Base-by-base conservation (phyloP, 2,797 vertebrate genomes). In the Pangasius mekongensis region DNA sequence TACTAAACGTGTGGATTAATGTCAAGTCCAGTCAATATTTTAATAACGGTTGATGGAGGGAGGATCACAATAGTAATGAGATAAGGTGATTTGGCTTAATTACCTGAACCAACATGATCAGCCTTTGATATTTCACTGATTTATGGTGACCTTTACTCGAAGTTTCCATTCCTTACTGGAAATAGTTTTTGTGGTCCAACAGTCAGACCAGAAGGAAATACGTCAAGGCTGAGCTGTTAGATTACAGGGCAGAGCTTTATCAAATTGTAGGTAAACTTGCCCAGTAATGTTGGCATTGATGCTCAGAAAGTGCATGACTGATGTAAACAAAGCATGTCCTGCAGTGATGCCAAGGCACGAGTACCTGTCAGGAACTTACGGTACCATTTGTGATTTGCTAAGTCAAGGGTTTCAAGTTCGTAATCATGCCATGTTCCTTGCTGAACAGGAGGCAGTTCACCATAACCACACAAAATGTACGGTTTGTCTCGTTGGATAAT, bases 71-170 rank as follows among this genome's bases (percentile, higher is more conserved):
- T 2, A 60, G 20, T 43, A 47, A 56, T 33, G 52, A 60, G 56
- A 81, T 39, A 36, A 58, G 60, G 30, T 11, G 78, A 11, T 81
- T 27, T 60, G 2, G 22, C 27, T 33, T 81, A 11, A 83, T 83
- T 22, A 83, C 62, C 39, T 27, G 56, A 49, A 66, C 14, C 60
- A 83, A 20, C 39, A 47, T 39, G 54, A 60, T 36, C 52, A 27
- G n/a, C 54, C 9, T 58, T 33, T 58, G 33, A 14, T 39, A 27
- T 87, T 83, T 36, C 49, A 43, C 30, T 64, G 60, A 87, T 69
- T 67, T 43, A 71, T 73, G 27, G 39, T 60, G 49, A 82, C 66
- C 78, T 71, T 87, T 87, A 67, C 76, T 80, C 11, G 9, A 80
- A 54, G 43, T 78, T 78, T 86, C 60, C 11, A 33, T 33, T 43